These are phyloP conservation scores for Zygothrica quintamaculata DNA, from an alignment of 2,888 invertebrate genomes.

Conservation along the genomic window DNA sequence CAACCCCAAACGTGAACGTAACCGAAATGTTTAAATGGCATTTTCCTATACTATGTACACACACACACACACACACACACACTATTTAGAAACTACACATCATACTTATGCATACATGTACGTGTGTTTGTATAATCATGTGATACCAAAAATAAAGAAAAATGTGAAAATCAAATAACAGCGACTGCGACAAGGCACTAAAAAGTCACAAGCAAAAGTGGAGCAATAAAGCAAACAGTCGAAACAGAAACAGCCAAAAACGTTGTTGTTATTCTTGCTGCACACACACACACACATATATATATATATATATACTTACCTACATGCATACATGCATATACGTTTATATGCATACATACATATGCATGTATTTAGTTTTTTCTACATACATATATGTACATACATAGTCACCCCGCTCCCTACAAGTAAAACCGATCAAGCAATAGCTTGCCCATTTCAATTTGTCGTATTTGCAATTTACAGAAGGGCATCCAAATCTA, in stretches of 20 bases:
- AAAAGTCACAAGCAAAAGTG: conserved; percentile 79
- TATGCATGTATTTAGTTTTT: conserved; percentile 11
- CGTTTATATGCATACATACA: conserved; percentile 2
- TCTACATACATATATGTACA: no score
- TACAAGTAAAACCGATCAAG: conserved; percentile 20
- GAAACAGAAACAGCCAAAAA: conserved; percentile 48
- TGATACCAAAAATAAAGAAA: conserved; percentile 77
- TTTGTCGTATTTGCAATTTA: conserved; percentile 48
- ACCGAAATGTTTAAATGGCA: conserved; percentile 70
- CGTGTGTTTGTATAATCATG: conserved; percentile 71
- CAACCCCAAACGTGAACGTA: conserved; percentile 59
- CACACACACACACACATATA: conserved; percentile 13
- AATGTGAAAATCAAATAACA: conserved; percentile 82
- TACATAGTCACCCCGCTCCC: conserved; percentile 5
- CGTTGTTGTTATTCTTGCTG: conserved; percentile 57
- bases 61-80: conserved; percentile 15
- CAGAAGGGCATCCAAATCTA: conserved; percentile 47
- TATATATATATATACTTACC: conserved; percentile 2
- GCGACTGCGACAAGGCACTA: conserved; percentile 70
- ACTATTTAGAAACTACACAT: neutral
- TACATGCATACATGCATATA: neutral
- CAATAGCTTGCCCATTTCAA: conserved; percentile 42
- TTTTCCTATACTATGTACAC: conserved; percentile 59
- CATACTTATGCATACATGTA: conserved; percentile 16
- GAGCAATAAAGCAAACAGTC: conserved; percentile 80